These are phyloP conservation scores for Steinernema khuongi DNA, from an alignment of 1,140 invertebrate species.

Conservation along the genomic window DNA sequence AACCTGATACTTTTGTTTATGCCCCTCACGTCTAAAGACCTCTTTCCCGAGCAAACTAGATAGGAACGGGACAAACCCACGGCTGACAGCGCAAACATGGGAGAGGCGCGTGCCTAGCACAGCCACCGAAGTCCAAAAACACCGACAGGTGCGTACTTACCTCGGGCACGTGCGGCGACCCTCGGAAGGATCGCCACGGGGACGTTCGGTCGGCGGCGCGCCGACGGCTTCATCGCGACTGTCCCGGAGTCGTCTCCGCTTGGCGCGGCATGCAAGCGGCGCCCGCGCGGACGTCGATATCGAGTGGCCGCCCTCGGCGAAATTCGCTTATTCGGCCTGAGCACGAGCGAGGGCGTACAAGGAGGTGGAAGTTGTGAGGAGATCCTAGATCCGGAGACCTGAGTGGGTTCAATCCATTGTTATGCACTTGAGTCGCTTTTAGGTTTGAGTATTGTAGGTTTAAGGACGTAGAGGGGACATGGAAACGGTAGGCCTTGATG, in stretches of 20 bases:
- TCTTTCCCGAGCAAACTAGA: no score
- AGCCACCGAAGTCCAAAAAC: background rate
- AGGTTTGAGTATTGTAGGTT: no score
- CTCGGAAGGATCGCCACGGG: background rate
- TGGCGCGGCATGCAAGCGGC: background rate
- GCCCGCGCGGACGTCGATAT: background rate
- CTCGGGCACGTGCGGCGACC: constrained; percentile 2
- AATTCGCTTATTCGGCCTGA: background rate
- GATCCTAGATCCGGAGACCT: no score
- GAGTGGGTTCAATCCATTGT: no score
- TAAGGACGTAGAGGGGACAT: no score
- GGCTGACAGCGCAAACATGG: background rate
- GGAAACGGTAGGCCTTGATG: no score
- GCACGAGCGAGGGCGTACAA: background rate
- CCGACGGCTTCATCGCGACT: background rate
- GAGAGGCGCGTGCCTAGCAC: background rate
- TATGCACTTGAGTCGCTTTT: no score
- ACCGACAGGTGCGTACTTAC: background rate
- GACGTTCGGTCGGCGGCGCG: background rate
- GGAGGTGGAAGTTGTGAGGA: background rate
- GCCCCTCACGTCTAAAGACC: no score
- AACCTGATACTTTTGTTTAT: constrained; percentile 28
- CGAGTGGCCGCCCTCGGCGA: background rate
- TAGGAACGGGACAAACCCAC: background rate
- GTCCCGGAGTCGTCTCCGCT: background rate